Conservation (phyloP, 2,888 invertebrate genomes). For the Cylloceria caligata region DNA sequence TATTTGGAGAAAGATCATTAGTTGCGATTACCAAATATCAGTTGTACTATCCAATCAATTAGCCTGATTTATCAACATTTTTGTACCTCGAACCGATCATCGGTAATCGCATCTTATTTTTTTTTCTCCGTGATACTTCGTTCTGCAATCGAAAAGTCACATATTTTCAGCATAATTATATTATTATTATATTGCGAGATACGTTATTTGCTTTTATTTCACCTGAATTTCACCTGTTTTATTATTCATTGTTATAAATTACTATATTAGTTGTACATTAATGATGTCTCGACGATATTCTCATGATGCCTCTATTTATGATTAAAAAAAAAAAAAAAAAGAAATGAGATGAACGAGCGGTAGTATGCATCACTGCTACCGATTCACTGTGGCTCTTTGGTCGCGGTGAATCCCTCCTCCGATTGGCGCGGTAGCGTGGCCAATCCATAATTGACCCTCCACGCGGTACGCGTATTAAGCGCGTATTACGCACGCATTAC, state of each 20-base stretch:
- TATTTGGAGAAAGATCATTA: no score
- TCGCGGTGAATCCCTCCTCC: constrained; percentile 72
- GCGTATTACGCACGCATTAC: constrained; percentile 78
- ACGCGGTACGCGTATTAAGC: constrained; percentile 79
- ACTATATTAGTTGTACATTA: constrained; percentile 5
- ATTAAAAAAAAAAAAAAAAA: background rate
- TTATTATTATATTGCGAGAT: no score
- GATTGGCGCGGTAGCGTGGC: constrained; percentile 79
- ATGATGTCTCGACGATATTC: constrained; percentile 20
- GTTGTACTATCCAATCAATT: no score
- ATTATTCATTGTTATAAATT: background rate
- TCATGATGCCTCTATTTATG: constrained; percentile 45
- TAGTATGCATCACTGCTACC: constrained; percentile 18
- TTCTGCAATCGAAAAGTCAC: no score
- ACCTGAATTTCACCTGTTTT: no score
- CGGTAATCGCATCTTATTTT: no score
- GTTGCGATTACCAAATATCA: no score
- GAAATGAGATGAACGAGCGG: constrained; percentile 30
- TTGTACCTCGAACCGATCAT: no score
- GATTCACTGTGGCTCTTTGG: constrained; percentile 30
- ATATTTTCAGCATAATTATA: no score
- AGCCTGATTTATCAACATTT: no score
- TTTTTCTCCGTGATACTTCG: no score
- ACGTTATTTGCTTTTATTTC: no score
- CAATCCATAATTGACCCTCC: constrained; percentile 81